A percentile compares a stretch with the other conserved stretches of the same genome.
Evolutionary conservation across 2,797 vertebrate genomes (phyloP).

Genomic region (Anguilla obscura): DNA sequence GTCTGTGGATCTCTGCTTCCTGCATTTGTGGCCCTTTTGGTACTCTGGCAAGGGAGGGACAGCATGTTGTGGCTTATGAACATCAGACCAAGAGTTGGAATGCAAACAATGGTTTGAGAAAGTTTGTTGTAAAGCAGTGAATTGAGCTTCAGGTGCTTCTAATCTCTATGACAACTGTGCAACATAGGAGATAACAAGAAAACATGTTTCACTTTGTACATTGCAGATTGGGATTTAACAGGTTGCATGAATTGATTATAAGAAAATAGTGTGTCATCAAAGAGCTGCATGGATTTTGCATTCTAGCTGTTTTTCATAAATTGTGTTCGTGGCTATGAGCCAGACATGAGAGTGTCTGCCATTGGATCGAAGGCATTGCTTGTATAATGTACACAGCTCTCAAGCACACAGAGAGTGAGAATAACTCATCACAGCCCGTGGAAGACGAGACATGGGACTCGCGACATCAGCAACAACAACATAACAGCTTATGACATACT

Average conservation of each 20-base stretch:
- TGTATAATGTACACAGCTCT: not conserved
- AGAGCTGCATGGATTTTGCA: not conserved
- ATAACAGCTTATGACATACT: constrained; percentile 8
- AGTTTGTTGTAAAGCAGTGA: not conserved
- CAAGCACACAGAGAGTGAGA: not conserved
- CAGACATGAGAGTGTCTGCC: not conserved
- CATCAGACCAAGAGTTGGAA: not conserved
- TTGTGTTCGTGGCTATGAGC: not conserved
- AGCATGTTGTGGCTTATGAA: not conserved
- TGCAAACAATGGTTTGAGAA: not conserved
- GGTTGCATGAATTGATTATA: not conserved
- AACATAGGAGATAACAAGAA: not conserved
- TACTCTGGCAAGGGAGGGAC: not conserved
- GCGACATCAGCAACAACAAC: not conserved
- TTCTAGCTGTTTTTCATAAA: not conserved
- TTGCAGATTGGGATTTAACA: not conserved
- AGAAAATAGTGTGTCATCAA: not conserved
- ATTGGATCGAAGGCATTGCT: not conserved
- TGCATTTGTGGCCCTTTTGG: not conserved
- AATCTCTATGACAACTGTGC: not conserved
- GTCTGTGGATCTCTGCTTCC: not conserved
- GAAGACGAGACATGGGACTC: not conserved
- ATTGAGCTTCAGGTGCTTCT: not conserved
- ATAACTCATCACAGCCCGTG: not conserved
- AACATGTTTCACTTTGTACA: not conserved